phyloP scores from a whole-genome alignment of 2,113 vertebrate species.

The Sciurus niger region DNA sequence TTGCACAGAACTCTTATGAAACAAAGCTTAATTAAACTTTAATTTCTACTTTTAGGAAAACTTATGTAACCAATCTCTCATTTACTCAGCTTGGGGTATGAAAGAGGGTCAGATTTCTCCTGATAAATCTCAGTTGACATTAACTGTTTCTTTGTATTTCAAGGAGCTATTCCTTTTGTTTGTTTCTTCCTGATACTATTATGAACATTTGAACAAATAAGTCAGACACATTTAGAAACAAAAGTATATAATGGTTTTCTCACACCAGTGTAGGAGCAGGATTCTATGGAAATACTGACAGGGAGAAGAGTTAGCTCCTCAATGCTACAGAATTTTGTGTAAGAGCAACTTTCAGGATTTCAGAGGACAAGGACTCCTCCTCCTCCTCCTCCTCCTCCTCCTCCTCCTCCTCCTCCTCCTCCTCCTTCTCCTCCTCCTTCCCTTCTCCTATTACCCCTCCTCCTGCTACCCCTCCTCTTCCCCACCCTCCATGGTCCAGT shows the following conservation, averaged over 20 bases:
- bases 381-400: no score
- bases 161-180: not conserved
- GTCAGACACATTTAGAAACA: not conserved
- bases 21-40: not conserved
- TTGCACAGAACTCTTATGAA: not conserved
- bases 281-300: not conserved
- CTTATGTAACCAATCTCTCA: not conserved
- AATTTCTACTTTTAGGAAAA: constrained; percentile 36
- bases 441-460: rapidly evolving
- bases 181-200: not conserved
- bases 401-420: no score
- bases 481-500: not conserved
- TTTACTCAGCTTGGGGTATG: not conserved
- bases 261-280: not conserved
- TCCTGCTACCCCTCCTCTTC: no score
- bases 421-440: not conserved
- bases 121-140: not conserved
- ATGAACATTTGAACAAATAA: not conserved
- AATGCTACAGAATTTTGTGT: not conserved
- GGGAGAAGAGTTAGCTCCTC: not conserved
- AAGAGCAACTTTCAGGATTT: not conserved
- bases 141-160: constrained; percentile 1
- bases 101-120: constrained; percentile 4
- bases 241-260: not conserved
- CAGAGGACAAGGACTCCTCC: not conserved